Evolutionary conservation across 2,113 vertebrate species (phyloP).

Genomic region (Smithornis capensis): DNA sequence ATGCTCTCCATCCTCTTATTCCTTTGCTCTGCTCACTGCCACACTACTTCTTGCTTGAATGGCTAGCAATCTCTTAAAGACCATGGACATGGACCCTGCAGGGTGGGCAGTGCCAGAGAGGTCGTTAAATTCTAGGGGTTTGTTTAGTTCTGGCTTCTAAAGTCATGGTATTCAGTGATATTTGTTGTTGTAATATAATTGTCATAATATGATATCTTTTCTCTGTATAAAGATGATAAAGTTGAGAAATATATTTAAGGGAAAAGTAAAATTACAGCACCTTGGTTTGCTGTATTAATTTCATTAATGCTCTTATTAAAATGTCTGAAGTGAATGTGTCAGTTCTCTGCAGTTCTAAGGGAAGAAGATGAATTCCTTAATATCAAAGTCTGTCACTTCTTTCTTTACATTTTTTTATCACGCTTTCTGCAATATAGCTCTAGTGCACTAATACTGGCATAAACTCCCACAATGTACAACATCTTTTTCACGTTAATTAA

Average conservation of each 20-base stretch:
- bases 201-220: not conserved
- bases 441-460: not conserved
- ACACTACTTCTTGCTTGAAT: not conserved
- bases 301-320: not conserved
- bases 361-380: not conserved
- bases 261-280: not conserved
- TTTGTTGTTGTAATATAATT: not conserved
- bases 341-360: not conserved
- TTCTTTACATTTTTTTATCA: not conserved
- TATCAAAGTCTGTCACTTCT: not conserved
- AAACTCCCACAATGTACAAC: not conserved
- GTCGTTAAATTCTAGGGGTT: not conserved
- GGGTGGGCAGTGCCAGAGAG: not conserved
- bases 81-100: not conserved
- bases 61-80: not conserved
- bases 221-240: not conserved
- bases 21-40: not conserved
- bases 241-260: not conserved
- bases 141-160: not conserved
- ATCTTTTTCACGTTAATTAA: not conserved
- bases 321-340: not conserved
- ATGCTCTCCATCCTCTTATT: not conserved
- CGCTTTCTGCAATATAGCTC: not conserved
- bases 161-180: not conserved
- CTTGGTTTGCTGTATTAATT: not conserved